phyloP scores from a whole-genome alignment of 2,113 vertebrate genomes.

The Pituophis catenifer region DNA sequence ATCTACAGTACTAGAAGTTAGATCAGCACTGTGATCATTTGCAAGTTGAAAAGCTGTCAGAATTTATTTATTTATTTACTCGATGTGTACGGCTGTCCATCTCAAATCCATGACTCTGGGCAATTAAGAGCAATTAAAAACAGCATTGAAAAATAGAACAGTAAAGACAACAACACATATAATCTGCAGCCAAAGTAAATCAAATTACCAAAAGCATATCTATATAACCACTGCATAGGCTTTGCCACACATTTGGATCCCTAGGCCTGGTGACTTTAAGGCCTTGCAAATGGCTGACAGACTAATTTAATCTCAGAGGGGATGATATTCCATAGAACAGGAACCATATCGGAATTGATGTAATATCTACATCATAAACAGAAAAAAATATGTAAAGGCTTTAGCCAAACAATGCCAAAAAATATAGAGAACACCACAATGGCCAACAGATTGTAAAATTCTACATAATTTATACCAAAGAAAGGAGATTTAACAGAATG shows the following conservation, averaged over 20 bases:
- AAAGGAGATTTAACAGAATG: background rate
- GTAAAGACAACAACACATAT: background rate
- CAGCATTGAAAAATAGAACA: background rate
- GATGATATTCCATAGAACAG: background rate
- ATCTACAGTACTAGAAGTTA: background rate
- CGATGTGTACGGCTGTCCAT: background rate
- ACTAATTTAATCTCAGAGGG: background rate
- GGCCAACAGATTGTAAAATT: background rate
- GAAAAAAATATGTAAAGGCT: background rate
- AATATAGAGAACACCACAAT: background rate
- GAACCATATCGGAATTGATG: background rate
- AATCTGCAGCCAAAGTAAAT: background rate
- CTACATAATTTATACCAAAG: background rate
- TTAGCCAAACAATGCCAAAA: background rate
- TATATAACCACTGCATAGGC: background rate
- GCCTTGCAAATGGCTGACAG: background rate
- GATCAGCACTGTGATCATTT: background rate
- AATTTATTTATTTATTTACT: background rate
- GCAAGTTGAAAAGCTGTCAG: background rate
- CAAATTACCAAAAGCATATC: background rate
- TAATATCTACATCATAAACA: background rate
- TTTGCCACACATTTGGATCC: background rate
- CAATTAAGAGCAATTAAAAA: background rate
- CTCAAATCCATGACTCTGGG: background rate
- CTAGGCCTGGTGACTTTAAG: background rate